Evolutionary conservation across 2,888 invertebrate species (phyloP).

Genomic region (Dione vanillae): DNA sequence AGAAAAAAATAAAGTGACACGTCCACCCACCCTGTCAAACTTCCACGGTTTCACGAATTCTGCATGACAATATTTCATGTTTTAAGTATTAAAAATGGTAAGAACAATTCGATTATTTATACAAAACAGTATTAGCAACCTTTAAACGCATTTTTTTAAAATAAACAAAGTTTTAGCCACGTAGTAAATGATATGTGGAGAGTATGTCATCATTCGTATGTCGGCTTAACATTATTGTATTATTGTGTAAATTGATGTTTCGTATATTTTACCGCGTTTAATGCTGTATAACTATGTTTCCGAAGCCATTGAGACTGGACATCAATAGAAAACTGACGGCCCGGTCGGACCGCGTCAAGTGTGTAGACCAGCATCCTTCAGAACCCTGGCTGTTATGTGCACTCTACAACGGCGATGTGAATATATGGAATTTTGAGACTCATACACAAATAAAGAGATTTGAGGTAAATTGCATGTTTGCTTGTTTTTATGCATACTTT

Average conservation of each 20-base stretch:
- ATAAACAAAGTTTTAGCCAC: slow-evolving; percentile 53
- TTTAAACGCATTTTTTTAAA: slow-evolving; percentile 31
- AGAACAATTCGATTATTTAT: slow-evolving; percentile 55
- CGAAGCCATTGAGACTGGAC: slow-evolving; percentile 96
- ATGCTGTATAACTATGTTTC: slow-evolving; percentile 60
- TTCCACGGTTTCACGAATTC: slow-evolving; percentile 63
- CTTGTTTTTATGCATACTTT: neutral
- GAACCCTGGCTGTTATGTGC: slow-evolving; percentile 99
- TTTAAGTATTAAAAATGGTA: slow-evolving; percentile 77
- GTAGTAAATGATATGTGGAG: slow-evolving; percentile 58
- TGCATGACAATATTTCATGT: slow-evolving; percentile 73
- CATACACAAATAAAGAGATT: slow-evolving; percentile 94
- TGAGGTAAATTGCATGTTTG: slow-evolving; percentile 82
- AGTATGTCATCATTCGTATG: slow-evolving; percentile 67
- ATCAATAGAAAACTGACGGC: slow-evolving; percentile 99
- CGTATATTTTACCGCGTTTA: slow-evolving; percentile 42
- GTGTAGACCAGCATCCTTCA: slow-evolving; percentile 97
- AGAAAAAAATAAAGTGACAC: slow-evolving; percentile 72
- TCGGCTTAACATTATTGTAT: slow-evolving; percentile 63
- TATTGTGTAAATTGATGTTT: slow-evolving; percentile 44
- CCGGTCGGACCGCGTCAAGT: slow-evolving; percentile 98
- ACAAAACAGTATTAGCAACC: slow-evolving; percentile 41
- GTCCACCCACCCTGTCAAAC: slow-evolving; percentile 78
- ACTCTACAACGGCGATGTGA: slow-evolving; percentile 99
- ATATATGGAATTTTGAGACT: slow-evolving; percentile 99